These are phyloP conservation scores for Polylopha cassiicola DNA, from an alignment of 2,888 invertebrate genomes.

Conservation along the genomic window DNA sequence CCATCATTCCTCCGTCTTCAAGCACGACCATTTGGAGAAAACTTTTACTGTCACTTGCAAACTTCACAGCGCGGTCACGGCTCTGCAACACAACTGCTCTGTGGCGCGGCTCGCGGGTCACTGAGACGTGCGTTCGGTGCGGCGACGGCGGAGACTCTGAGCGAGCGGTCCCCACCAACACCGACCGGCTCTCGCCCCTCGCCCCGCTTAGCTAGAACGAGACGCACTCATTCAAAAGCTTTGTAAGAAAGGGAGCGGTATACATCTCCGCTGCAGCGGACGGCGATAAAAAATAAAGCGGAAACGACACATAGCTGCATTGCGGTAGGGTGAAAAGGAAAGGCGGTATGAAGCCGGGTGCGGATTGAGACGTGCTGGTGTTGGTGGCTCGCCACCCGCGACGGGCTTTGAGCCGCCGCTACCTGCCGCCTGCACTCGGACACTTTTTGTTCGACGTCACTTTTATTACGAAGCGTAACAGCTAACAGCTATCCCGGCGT, in stretches of 20 bases:
- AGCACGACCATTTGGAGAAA: constrained; percentile 89
- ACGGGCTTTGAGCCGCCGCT: constrained; percentile 70
- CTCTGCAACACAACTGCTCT: constrained; percentile 61
- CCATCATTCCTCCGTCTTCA: constrained; percentile 93
- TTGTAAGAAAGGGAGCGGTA: constrained; percentile 59
- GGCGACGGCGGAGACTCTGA: constrained; percentile 68
- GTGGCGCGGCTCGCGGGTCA: constrained; percentile 42
- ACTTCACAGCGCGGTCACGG: constrained; percentile 66
- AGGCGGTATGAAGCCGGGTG: constrained; percentile 72
- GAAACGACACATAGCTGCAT: constrained; percentile 76
- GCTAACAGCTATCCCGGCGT: constrained; percentile 52
- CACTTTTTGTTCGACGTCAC: constrained; percentile 71
- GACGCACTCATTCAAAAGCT: constrained; percentile 52
- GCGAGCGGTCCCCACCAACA: constrained; percentile 63
- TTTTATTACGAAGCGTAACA: constrained; percentile 69
- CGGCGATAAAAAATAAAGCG: constrained; percentile 74
- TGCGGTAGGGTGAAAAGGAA: constrained; percentile 76
- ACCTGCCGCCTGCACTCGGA: constrained; percentile 36
- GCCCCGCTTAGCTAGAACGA: constrained; percentile 50
- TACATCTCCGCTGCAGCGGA: constrained; percentile 72
- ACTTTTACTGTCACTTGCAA: constrained; percentile 60
- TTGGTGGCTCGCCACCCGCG: constrained; percentile 76
- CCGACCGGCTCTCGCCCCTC: constrained; percentile 45
- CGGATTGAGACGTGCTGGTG: constrained; percentile 78
- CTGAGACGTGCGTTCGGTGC: constrained; percentile 51